Conservation (phyloP, 2,797 vertebrate species). For the Brotula barbata region DNA sequence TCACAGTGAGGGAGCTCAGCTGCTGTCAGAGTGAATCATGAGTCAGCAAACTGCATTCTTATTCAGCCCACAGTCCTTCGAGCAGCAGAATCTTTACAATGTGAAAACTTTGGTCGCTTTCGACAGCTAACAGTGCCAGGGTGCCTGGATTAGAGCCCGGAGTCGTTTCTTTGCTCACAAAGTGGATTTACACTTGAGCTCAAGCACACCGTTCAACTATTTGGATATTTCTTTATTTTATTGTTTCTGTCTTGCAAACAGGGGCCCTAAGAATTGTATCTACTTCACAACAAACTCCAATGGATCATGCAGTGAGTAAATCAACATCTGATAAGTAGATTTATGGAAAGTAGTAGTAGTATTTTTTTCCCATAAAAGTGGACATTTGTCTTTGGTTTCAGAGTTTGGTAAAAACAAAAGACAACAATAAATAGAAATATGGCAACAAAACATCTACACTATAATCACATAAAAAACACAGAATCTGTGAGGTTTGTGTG, state of each 20-base stretch:
- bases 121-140: conserved; percentile 39
- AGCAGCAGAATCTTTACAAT: conserved; percentile 46
- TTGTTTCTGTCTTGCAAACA: conserved; percentile 55
- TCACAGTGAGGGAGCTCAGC: conserved; percentile 37
- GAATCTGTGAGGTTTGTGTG: no score
- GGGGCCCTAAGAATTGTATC: conserved; percentile 85
- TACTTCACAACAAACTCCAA: conserved; percentile 88
- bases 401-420: no score
- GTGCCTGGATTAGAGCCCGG: conserved; percentile 22
- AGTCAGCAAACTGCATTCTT: conserved; percentile 58
- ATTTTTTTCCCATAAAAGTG: no score
- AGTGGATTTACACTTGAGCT: conserved; percentile 39
- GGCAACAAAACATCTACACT: no score
- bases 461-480: no score
- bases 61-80: conserved; percentile 52
- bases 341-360: background rate
- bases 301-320: conserved; percentile 91
- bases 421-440: no score
- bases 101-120: conserved; percentile 51
- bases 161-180: conserved; percentile 45
- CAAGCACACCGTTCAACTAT: conserved; percentile 29
- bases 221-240: conserved; percentile 13
- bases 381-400: no score
- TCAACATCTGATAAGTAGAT: background rate
- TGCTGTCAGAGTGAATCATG: conserved; percentile 58